These are phyloP conservation scores for Drosophila carrolli DNA, from an alignment of 1,140 invertebrate species.

Conservation along the genomic window DNA sequence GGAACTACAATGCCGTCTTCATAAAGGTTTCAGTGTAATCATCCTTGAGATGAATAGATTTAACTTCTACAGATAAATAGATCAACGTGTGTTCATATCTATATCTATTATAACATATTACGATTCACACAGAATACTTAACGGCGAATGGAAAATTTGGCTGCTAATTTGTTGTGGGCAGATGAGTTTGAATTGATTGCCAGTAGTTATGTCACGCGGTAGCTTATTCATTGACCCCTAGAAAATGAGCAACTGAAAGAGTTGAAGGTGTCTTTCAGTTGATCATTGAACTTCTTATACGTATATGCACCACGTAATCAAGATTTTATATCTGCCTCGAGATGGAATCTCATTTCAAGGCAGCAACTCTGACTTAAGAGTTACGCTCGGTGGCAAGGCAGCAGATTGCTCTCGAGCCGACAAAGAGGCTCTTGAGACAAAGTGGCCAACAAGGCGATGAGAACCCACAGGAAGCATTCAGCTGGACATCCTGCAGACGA, in stretches of 20 bases:
- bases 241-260: constrained; percentile 5
- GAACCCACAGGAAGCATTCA: constrained; percentile 37
- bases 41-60: not conserved
- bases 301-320: constrained; percentile 8
- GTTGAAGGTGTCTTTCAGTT: constrained; percentile 61
- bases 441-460: constrained; percentile 24
- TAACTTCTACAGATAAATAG: no score
- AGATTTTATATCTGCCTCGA: constrained; percentile 11
- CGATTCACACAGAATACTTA: constrained; percentile 11
- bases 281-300: constrained; percentile 56
- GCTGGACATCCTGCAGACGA: constrained; percentile 58
- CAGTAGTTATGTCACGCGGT: constrained; percentile 48
- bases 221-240: constrained; percentile 47
- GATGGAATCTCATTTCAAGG: constrained; percentile 46
- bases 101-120: no score
- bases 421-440: constrained; percentile 67
- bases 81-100: no score
- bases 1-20: not conserved
- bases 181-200: constrained; percentile 52
- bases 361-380: constrained; percentile 53
- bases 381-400: constrained; percentile 62
- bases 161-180: constrained; percentile 33
- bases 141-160: constrained; percentile 30
- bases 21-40: not conserved
- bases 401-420: constrained; percentile 41